A percentile compares a stretch with the other conserved stretches of the same genome.
Evolutionary conservation across 2,113 vertebrate genomes (phyloP).

Genomic region (Podarcis raffonei): DNA sequence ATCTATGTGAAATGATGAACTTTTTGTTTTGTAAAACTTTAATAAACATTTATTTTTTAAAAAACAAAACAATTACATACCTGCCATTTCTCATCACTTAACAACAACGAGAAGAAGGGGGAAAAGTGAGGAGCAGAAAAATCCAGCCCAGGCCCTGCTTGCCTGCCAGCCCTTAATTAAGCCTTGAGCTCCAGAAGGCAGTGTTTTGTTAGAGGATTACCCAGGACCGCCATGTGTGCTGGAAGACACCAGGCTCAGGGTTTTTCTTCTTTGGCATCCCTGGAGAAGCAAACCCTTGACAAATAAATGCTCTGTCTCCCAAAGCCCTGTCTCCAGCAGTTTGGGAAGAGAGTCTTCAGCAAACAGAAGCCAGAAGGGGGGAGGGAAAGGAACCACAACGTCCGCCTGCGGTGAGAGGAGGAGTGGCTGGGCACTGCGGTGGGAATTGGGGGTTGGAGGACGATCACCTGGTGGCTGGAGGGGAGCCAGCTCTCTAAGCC

Average conservation of each 20-base stretch:
- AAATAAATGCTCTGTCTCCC: not conserved
- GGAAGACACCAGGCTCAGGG: not conserved
- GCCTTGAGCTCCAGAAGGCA: not conserved
- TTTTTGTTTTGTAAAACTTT: no score
- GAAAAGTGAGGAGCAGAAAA: not conserved
- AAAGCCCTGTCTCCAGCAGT: not conserved
- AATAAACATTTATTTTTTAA: no score
- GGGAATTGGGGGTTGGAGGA: not conserved
- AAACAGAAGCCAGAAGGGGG: not conserved
- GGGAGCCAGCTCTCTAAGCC: no score
- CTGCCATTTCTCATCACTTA: not conserved
- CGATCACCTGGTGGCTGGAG: not conserved
- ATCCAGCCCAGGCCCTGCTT: not conserved
- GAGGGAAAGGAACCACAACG: no score
- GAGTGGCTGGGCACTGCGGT: not conserved
- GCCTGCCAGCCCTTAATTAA: not conserved
- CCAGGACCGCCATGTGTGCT: no score
- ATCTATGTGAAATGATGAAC: no score
- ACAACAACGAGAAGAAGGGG: not conserved
- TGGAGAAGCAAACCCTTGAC: not conserved
- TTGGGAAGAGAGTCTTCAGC: not conserved
- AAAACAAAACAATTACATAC: not conserved
- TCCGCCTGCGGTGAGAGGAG: not conserved
- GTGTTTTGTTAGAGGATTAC: not conserved
- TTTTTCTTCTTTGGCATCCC: not conserved